These are phyloP conservation scores for Oopsacas minuta DNA, from an alignment of 37 sponge, comb jelly and placozoan genomes.

Conservation along the genomic window DNA sequence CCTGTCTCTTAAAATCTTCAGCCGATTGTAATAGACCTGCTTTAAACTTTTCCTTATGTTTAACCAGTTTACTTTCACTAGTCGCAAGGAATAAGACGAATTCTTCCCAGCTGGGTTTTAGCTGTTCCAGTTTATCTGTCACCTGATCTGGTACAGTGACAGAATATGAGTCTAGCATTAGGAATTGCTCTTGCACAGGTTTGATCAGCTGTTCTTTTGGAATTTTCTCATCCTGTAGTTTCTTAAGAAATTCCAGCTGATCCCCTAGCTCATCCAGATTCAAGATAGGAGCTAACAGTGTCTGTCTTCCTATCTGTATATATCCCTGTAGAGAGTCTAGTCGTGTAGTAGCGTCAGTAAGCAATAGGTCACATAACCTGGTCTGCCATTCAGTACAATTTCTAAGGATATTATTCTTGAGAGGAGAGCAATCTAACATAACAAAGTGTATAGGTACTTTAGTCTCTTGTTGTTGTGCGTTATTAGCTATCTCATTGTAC, in stretches of 20 bases:
- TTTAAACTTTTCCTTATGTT: slow-evolving; percentile 95
- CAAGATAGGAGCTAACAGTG: slow-evolving; percentile 40
- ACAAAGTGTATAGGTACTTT: slow-evolving; percentile 79
- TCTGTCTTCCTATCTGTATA: neutral
- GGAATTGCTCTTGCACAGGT: slow-evolving; percentile 87
- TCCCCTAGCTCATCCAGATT: slow-evolving; percentile 73
- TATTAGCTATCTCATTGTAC: slow-evolving; percentile 50
- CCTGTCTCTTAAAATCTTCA: slow-evolving; percentile 91
- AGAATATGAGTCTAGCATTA: slow-evolving; percentile 77
- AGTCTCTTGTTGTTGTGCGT: slow-evolving; percentile 86
- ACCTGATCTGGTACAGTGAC: slow-evolving; percentile 47
- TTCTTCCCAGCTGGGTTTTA: slow-evolving; percentile 41
- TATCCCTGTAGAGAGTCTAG: neutral
- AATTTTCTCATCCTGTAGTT: slow-evolving; percentile 41
- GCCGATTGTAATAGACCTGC: slow-evolving; percentile 81
- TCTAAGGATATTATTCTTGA: slow-evolving; percentile 66
- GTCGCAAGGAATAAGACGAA: slow-evolving; percentile 83
- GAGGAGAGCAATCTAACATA: slow-evolving; percentile 88
- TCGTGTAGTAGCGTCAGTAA: slow-evolving; percentile 76
- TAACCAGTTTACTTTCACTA: slow-evolving; percentile 76
- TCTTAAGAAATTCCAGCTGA: slow-evolving; percentile 65
- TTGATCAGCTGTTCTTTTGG: slow-evolving; percentile 67
- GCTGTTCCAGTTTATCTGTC: slow-evolving; percentile 28
- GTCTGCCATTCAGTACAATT: slow-evolving; percentile 90
- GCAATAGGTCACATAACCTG: slow-evolving; percentile 71